These are phyloP conservation scores for Oenanthe melanoleuca DNA, from an alignment of 2,113 vertebrate genomes.

Conservation along the genomic window DNA sequence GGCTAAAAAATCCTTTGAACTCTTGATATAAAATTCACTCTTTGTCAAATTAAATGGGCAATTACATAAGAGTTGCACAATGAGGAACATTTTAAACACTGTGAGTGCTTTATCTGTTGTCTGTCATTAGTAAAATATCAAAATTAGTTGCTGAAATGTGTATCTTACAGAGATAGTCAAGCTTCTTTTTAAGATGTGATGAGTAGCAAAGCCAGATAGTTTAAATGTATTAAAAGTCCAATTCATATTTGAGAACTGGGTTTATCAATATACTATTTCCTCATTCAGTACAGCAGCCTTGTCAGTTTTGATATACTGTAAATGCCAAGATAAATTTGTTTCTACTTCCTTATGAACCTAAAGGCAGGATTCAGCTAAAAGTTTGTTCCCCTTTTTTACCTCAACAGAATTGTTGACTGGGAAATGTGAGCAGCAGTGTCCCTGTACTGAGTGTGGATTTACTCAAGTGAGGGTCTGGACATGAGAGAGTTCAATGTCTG, in stretches of 20 bases:
- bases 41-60: slow-evolving; percentile 13
- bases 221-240: not conserved
- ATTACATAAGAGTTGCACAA: slow-evolving; percentile 25
- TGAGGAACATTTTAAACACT: not conserved
- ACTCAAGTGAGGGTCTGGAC: not conserved
- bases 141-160: slow-evolving; percentile 27
- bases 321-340: not conserved
- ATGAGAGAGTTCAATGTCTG: not conserved
- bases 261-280: not conserved
- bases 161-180: not conserved
- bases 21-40: slow-evolving; percentile 28
- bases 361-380: not conserved
- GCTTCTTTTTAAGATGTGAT: not conserved
- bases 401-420: not conserved
- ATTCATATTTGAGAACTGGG: not conserved
- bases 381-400: not conserved
- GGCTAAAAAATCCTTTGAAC: slow-evolving; percentile 43
- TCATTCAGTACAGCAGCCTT: not conserved
- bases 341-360: not conserved
- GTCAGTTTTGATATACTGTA: not conserved
- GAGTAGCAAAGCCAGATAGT: not conserved
- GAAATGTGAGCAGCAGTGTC: not conserved
- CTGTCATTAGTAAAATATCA: slow-evolving; percentile 25
- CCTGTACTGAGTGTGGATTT: not conserved
- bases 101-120: not conserved